A percentile compares a stretch with the other conserved stretches of the same genome.
These are phyloP conservation scores for Paragorgia papillata DNA, from an alignment of 92 coral and sea anemone species.

Conservation along the genomic window DNA sequence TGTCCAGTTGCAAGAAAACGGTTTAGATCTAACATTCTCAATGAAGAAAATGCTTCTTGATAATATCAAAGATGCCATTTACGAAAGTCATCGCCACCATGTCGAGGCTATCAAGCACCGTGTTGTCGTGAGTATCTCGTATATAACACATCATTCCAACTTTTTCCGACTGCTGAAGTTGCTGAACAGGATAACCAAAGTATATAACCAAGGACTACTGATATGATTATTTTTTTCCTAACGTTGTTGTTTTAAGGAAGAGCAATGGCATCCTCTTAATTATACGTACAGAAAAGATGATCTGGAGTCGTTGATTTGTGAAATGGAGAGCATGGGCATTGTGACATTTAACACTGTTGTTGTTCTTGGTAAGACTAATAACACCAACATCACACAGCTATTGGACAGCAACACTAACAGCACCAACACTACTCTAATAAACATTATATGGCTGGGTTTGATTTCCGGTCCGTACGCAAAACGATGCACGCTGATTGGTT, in stretches of 20 bases:
- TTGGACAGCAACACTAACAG: no score
- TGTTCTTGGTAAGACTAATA: conserved; percentile 16
- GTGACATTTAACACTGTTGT: conserved; percentile 37
- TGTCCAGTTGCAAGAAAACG: conserved; percentile 81
- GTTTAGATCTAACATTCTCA: conserved; percentile 92
- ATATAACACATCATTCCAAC: no score
- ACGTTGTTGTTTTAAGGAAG: no score
- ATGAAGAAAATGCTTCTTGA: conserved; percentile 92
- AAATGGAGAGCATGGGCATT: conserved; percentile 94
- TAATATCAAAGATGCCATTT: conserved; percentile 81
- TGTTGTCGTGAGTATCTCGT: conserved; percentile 69
- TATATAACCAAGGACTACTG: no score
- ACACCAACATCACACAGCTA: no score
- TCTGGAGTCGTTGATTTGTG: conserved; percentile 71
- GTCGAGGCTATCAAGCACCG: conserved; percentile 91
- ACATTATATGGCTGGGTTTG: no score
- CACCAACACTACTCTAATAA: no score
- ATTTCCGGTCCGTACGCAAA: no score
- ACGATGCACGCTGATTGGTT: no score
- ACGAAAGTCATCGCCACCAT: conserved; percentile 92
- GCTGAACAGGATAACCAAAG: no score
- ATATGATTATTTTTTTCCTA: no score
- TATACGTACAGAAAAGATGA: conserved; percentile 44
- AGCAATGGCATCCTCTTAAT: conserved; percentile 31
- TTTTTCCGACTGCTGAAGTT: no score